Percentiles rank a stretch among this genome's conserved stretches.
These are phyloP conservation scores for Chrysolina oricalcia DNA, from an alignment of 2,888 invertebrate species.

Conservation along the genomic window DNA sequence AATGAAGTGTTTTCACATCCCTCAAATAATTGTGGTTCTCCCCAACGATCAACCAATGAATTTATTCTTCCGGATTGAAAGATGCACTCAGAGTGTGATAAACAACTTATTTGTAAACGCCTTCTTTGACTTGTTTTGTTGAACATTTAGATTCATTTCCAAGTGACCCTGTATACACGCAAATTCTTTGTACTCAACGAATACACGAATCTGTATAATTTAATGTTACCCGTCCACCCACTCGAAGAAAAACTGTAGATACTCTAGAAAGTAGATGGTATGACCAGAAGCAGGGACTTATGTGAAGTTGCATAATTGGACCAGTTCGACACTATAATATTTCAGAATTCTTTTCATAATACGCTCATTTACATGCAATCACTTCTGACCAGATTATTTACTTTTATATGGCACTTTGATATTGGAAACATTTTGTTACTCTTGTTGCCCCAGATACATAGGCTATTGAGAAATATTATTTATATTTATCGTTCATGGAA, in stretches of 20 bases:
- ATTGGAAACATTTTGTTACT: conserved; percentile 28
- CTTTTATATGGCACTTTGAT: conserved; percentile 30
- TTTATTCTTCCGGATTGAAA: too few species aligned
- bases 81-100: too few species aligned
- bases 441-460: conserved; percentile 29
- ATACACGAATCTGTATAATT: not conserved
- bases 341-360: conserved; percentile 28
- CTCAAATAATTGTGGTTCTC: too few species aligned
- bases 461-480: conserved; percentile 17
- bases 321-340: conserved; percentile 28
- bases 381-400: conserved; percentile 25
- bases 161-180: too few species aligned
- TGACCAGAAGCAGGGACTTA: conserved; percentile 27
- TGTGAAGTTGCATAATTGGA: conserved; percentile 24
- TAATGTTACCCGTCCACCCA: conserved; percentile 12
- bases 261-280: conserved; percentile 25
- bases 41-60: too few species aligned
- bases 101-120: too few species aligned
- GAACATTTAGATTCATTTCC: too few species aligned
- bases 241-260: not conserved
- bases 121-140: too few species aligned
- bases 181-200: not conserved
- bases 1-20: too few species aligned
- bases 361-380: conserved; percentile 34
- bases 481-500: conserved; percentile 26